Evolutionary conservation across 2,888 invertebrate species (phyloP).

Genomic region (Sylvicola fuscatus): DNA sequence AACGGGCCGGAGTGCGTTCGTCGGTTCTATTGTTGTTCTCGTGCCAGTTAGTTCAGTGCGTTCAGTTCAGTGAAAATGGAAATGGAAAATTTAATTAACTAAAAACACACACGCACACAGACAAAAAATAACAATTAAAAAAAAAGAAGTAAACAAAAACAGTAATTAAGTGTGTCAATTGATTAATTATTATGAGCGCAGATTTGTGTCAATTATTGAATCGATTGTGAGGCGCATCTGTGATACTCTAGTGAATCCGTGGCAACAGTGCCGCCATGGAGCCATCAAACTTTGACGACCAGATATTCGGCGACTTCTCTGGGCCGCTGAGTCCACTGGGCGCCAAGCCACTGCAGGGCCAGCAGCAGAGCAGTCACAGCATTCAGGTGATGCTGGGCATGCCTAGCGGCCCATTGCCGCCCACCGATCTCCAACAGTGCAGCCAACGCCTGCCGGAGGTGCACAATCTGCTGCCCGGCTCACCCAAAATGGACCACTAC

Average conservation of each 20-base stretch:
- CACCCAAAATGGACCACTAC: slow-evolving; percentile 20
- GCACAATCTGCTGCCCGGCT: slow-evolving; percentile 21
- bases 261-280: slow-evolving; percentile 31
- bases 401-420: slow-evolving; percentile 14
- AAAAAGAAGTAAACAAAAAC: too few species aligned
- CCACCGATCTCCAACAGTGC: slow-evolving; percentile 8
- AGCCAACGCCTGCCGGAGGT: slow-evolving; percentile 22
- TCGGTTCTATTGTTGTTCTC: too few species aligned
- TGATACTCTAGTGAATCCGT: too few species aligned
- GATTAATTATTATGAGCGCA: too few species aligned
- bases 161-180: too few species aligned
- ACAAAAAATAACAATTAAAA: too few species aligned
- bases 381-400: slow-evolving; percentile 49
- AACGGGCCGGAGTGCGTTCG: neutral
- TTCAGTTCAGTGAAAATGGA: too few species aligned
- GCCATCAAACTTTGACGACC: slow-evolving; percentile 51
- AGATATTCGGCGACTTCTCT: slow-evolving; percentile 55
- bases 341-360: slow-evolving; percentile 16
- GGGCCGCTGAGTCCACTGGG: slow-evolving; percentile 32
- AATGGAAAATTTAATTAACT: too few species aligned
- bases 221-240: too few species aligned
- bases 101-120: too few species aligned
- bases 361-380: slow-evolving; percentile 24
- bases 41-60: too few species aligned
- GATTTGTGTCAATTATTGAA: too few species aligned